These are phyloP conservation scores for Anthrax anthrax DNA, from an alignment of 2,888 invertebrate species.

Conservation along the genomic window DNA sequence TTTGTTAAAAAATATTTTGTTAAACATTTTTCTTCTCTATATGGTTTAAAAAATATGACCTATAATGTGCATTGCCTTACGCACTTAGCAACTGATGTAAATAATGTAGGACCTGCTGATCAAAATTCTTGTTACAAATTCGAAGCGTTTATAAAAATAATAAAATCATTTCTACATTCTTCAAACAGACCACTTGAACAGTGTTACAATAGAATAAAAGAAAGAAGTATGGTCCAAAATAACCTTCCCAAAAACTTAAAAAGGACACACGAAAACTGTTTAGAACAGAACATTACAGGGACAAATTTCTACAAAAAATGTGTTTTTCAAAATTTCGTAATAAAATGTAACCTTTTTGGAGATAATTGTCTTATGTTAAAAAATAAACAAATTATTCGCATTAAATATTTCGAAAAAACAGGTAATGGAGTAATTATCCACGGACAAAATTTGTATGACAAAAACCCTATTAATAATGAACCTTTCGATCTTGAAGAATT, in stretches of 20 bases:
- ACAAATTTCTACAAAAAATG: too few relatives aligned
- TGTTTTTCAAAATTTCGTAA: too few relatives aligned
- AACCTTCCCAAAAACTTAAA: background rate
- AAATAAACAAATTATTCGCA: too few relatives aligned
- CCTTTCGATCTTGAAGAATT: too few relatives aligned
- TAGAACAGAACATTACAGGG: too few relatives aligned
- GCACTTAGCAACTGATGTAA: background rate
- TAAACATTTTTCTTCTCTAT: background rate
- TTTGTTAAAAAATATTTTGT: background rate
- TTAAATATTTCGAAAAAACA: too few relatives aligned
- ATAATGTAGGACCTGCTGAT: background rate
- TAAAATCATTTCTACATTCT: background rate
- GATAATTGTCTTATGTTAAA: too few relatives aligned
- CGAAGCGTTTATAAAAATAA: background rate
- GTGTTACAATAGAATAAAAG: background rate
- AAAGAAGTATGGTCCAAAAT: background rate
- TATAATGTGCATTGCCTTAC: background rate
- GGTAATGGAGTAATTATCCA: too few relatives aligned
- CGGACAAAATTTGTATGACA: too few relatives aligned
- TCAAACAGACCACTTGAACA: background rate
- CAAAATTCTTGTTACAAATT: background rate
- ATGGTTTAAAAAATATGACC: background rate
- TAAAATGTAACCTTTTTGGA: too few relatives aligned
- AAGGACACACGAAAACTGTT: too few relatives aligned
- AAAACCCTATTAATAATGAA: too few relatives aligned